Evolutionary conservation across 1,140 invertebrate genomes (phyloP).

Genomic region (Vanessa atalanta): DNA sequence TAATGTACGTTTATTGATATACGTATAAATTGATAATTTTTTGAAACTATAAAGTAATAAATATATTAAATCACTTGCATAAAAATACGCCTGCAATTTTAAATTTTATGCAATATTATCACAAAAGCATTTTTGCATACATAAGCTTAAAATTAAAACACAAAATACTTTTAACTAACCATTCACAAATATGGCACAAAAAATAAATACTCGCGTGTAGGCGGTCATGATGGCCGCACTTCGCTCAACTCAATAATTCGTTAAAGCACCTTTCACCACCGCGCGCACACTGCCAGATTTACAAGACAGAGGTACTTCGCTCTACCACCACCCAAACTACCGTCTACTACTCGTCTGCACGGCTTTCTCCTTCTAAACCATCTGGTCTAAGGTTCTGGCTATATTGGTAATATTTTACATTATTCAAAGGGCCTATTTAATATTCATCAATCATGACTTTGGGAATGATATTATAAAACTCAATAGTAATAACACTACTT

Average conservation of each 20-base stretch:
- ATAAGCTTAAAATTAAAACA: constrained; percentile 31
- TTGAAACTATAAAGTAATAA: constrained; percentile 51
- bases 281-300: constrained; percentile 62
- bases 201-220: constrained; percentile 62
- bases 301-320: constrained; percentile 28
- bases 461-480: too few relatives aligned
- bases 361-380: constrained; percentile 65
- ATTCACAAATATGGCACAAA: constrained; percentile 68
- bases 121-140: background rate
- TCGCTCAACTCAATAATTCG: constrained; percentile 50
- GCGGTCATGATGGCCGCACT: constrained; percentile 53
- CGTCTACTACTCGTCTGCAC: constrained; percentile 59
- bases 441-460: too few relatives aligned
- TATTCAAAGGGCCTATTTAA: background rate
- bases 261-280: constrained; percentile 74
- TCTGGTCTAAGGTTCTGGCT: constrained; percentile 12
- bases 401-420: background rate
- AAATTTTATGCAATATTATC: constrained; percentile 19
- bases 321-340: constrained; percentile 49
- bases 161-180: constrained; percentile 59
- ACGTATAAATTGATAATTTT: constrained; percentile 46
- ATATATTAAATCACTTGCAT: constrained; percentile 63
- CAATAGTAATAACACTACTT: too few relatives aligned
- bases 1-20: constrained; percentile 16
- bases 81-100: constrained; percentile 48